Evolutionary conservation across 2,888 invertebrate genomes (phyloP).

Genomic region (Chaitophorus viminalis): DNA sequence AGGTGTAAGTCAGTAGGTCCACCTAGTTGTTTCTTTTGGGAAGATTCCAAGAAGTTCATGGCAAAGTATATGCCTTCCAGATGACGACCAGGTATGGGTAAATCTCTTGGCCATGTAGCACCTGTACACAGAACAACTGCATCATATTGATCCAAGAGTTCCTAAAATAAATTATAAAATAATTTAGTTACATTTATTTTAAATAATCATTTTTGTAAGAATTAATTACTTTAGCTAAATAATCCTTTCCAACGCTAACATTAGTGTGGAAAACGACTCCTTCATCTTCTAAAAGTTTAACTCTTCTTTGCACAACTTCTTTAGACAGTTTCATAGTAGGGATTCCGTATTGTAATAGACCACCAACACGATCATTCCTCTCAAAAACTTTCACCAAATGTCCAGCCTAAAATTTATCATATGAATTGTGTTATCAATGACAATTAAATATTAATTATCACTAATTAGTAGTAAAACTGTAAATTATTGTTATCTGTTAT

Average conservation of each 20-base stretch:
- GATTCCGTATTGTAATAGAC: constrained; percentile 96
- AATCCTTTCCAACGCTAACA: constrained; percentile 89
- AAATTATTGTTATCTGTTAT: too few relatives aligned
- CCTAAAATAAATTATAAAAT: constrained; percentile 64
- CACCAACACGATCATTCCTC: constrained; percentile 94
- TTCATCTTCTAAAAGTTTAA: constrained; percentile 86
- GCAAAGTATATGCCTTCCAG: constrained; percentile 95
- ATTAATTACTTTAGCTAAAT: constrained; percentile 75
- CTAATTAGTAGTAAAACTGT: too few relatives aligned
- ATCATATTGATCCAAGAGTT: constrained; percentile 75
- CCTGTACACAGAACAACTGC: constrained; percentile 92
- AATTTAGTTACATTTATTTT: not conserved
- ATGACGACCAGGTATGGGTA: constrained; percentile 85
- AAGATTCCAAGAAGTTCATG: constrained; percentile 95
- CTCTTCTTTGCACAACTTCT: constrained; percentile 88
- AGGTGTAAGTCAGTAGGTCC: constrained; percentile 72
- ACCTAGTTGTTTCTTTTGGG: constrained; percentile 94
- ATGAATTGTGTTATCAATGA: not conserved
- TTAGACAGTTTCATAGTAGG: constrained; percentile 99
- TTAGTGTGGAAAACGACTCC: constrained; percentile 91
- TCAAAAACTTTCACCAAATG: constrained; percentile 97
- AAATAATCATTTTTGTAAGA: not conserved
- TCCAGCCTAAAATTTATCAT: constrained; percentile 75
- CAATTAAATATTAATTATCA: not conserved
- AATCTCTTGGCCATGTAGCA: constrained; percentile 95